Conservation (phyloP, 2,113 vertebrate species). For the Taxidea taxus region DNA sequence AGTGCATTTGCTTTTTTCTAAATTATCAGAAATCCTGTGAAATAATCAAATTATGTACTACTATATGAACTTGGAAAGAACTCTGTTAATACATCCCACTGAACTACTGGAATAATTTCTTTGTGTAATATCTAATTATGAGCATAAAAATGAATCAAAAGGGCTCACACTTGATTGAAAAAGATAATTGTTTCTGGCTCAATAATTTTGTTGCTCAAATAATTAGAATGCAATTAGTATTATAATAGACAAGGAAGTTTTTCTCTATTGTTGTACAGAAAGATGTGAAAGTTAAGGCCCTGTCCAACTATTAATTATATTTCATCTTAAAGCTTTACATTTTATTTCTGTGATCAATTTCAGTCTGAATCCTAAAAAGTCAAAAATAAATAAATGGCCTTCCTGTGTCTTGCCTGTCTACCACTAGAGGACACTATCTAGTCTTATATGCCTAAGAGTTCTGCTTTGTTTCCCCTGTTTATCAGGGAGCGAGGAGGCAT, state of each 20-base stretch:
- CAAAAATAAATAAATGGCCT: not conserved
- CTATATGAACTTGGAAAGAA: not conserved
- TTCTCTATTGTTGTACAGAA: not conserved
- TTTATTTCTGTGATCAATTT: not conserved
- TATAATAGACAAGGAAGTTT: not conserved
- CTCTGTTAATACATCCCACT: not conserved
- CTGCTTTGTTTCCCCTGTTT: not conserved
- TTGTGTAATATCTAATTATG: not conserved
- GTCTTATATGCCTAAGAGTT: not conserved
- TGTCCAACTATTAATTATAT: not conserved
- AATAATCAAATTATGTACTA: not conserved
- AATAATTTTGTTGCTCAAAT: not conserved
- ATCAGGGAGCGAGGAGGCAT: not conserved
- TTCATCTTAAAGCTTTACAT: not conserved
- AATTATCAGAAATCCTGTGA: not conserved
- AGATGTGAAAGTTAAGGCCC: not conserved
- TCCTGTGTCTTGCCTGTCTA: not conserved
- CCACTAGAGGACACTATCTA: slow-evolving; percentile 66
- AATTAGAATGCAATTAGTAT: not conserved
- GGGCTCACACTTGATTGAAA: not conserved
- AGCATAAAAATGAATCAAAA: not conserved
- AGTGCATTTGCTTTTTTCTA: not conserved
- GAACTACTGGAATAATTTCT: not conserved
- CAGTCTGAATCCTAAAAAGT: not conserved
- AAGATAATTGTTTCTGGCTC: not conserved